Evolutionary conservation across 2,888 invertebrate genomes (phyloP).

Genomic region (Drosophila multiciliata): DNA sequence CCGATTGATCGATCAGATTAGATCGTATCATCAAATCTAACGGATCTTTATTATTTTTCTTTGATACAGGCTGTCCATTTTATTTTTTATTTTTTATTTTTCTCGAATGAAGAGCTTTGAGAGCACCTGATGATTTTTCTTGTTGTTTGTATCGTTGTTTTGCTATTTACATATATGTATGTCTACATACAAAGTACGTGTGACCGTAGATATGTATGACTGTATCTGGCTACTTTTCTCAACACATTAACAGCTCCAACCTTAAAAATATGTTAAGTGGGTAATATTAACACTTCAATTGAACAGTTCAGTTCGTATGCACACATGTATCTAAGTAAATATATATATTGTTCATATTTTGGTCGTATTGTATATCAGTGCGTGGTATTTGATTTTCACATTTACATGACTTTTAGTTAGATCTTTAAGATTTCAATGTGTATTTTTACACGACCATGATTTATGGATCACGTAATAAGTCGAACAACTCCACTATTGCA

Average conservation of each 20-base stretch:
- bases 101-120: background rate
- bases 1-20: background rate
- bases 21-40: background rate
- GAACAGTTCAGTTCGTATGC: conserved; percentile 61
- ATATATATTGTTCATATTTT: background rate
- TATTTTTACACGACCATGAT: conserved; percentile 27
- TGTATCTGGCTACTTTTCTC: conserved; percentile 31
- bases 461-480: conserved; percentile 36
- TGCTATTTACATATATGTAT: conserved; percentile 8
- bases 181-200: conserved; percentile 33
- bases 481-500: background rate
- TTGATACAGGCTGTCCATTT: background rate
- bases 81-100: too few relatives aligned
- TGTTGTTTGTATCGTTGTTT: conserved; percentile 2
- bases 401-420: conserved; percentile 55
- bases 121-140: conserved; percentile 1
- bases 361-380: conserved; percentile 39
- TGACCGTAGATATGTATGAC: conserved; percentile 22
- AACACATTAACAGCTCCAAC: conserved; percentile 68
- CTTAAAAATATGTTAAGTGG: conserved; percentile 79
- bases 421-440: conserved; percentile 19
- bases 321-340: conserved; percentile 6
- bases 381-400: conserved; percentile 69
- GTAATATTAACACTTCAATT: conserved; percentile 79
- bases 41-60: background rate